Percentiles rank a stretch among this genome's conserved stretches.
These are phyloP conservation scores for Drosophila mayaguana DNA, from an alignment of 2,888 invertebrate species.

Conservation along the genomic window DNA sequence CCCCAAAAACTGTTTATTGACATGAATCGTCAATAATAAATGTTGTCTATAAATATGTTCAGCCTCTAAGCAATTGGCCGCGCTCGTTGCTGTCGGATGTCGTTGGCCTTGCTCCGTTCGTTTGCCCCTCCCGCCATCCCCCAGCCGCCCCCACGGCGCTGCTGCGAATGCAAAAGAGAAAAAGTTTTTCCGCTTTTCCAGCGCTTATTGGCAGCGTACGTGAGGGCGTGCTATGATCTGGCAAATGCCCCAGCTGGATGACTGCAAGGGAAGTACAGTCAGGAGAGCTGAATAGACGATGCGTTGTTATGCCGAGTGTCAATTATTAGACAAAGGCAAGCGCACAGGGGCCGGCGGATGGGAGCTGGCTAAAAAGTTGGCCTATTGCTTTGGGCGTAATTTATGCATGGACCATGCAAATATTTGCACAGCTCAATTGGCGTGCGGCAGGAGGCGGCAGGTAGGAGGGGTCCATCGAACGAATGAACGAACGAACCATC, in stretches of 20 bases:
- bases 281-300: conserved; percentile 22
- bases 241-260: background rate
- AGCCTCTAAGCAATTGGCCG: conserved; percentile 48
- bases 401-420: conserved; percentile 57
- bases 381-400: conserved; percentile 69
- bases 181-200: conserved; percentile 48
- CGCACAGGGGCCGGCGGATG: conserved; percentile 2
- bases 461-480: conserved; percentile 3
- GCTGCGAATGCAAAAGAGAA: conserved; percentile 26
- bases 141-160: too few species aligned
- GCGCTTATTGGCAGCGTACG: conserved; percentile 64
- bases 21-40: conserved; percentile 50
- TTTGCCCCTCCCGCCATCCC: background rate
- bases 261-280: background rate
- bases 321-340: conserved; percentile 34
- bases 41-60: conserved; percentile 43
- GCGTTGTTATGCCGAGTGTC: conserved; percentile 57
- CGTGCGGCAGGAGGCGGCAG: background rate
- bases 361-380: conserved; percentile 40
- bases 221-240: conserved; percentile 59
- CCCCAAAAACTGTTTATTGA: conserved; percentile 37
- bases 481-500: conserved; percentile 38
- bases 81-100: conserved; percentile 38
- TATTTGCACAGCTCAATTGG: conserved; percentile 35
- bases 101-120: conserved; percentile 46